Evolutionary conservation across 2,888 invertebrate genomes (phyloP), one percentile per base, ranked within the genome.

Genomic region (Sesia apiformis): DNA sequence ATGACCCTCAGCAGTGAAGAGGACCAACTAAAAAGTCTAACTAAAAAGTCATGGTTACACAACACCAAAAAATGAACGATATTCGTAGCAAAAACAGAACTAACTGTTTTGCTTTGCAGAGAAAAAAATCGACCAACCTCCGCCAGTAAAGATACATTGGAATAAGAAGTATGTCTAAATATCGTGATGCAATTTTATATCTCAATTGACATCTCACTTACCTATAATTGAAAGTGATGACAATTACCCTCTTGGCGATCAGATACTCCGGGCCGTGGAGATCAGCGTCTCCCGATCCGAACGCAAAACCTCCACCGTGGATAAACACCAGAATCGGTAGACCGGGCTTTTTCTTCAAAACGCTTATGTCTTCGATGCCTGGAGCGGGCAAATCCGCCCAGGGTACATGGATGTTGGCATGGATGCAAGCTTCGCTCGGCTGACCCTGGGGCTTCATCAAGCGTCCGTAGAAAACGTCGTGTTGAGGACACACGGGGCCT

Each of bases 401-500:
- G 0, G 88, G 88, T 8, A 79, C 83, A 64, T 87, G 81, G 5
- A 89, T 64, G 60, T 86, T 87, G 52, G 84, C 85, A 61, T 77
- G 70, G 59, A 88, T 81, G 63, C 88, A 89, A 0, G 74, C 77
- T 63, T 88, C 88, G 58, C 69, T 73, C 23, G 23, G 23, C 72
- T 75, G 71, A 42, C 63, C 61, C n/a, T 58, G 61, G 3, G 74
- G 67, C 57, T 63, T 59, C 74, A 76, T 72, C 5, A 85, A 53
- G 1, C 57, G 59, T 0, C 76, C 75, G 63, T 87, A 88, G 41
- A 87, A 59, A 8, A 85, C 72, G 63, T 91, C 90, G 2, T 81
- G 74, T 69, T 94, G 94, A 0, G 91, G 90, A 65, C 94, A 94
- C 5, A 91, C 81, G 0, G 91, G 88, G 0, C 92, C 89, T 60